Base-by-base conservation (phyloP, 2,113 vertebrate species). In the Sclerurus mexicanus region DNA sequence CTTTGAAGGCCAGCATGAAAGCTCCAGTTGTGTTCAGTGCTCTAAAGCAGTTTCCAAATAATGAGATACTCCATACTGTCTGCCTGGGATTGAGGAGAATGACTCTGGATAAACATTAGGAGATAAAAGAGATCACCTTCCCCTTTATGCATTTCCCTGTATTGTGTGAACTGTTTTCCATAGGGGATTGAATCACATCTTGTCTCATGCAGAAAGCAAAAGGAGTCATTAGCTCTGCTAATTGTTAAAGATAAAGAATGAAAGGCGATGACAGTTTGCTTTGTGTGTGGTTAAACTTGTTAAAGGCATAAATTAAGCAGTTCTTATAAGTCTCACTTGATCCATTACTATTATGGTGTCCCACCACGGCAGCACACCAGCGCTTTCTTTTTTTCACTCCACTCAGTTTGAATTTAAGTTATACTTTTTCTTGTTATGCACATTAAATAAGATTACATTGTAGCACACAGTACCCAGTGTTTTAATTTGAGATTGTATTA, bases 1-100 rank as follows among this genome's bases (percentile, higher is more conserved):
- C 78, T 96, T 94, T 96, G 93, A 96, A 96, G 85, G 28, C 74
- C 89, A 89, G 74, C 37, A 56, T 49, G 40, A 96, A 91, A 96
- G 53, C 78, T 91, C 62, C 40, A 42, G 53, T 76, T 90, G 39
- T 58, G 28, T 85, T 89, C 87, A 66, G 91, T 76, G 53, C 74
- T 87, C 37, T 66, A 64, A 85, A 92, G 71, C 37, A 23, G 28
- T 91, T 91, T 93, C 76, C 71, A 89, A 74, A 83, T 89, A 94
- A 78, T 73, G 62, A 95, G 49, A 72, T 64, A 66, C 3, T 4
- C 66, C 63, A 49, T 33, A 18, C 66, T 53, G 58, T 71, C 81
- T 93, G 90, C 15, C 59, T 80, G 58, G 40, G 87, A 71, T 40
- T 30, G n/a, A 39, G 46, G 40, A 96, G 89, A 88, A 60, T 91